These are phyloP conservation scores for Verasper variegatus DNA, from an alignment of 2,113 vertebrate genomes.

Conservation along the genomic window DNA sequence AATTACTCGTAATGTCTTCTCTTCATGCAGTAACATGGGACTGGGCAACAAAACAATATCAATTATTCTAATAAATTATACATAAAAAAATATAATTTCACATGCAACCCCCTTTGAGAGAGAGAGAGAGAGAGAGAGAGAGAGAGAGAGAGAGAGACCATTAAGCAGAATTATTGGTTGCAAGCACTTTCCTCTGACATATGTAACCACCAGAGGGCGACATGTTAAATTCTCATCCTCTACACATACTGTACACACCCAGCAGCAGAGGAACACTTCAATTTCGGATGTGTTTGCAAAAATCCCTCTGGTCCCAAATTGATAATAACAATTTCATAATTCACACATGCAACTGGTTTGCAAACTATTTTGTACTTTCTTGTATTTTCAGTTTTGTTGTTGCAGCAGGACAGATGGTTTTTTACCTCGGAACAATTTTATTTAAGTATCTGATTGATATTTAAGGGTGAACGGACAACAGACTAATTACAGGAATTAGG, in stretches of 20 bases:
- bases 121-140: no score
- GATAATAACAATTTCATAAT: no score
- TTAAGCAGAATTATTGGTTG: no score
- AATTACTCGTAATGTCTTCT: no score
- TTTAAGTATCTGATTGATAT: neutral
- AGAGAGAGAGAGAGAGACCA: no score
- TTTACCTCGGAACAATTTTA: neutral
- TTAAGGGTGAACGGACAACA: neutral
- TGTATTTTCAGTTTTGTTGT: neutral
- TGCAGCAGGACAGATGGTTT: neutral
- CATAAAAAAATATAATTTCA: no score
- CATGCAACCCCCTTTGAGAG: no score
- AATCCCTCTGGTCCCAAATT: neutral
- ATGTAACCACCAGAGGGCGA: conserved; percentile 62
- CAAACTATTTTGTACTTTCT: neutral
- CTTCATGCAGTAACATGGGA: no score
- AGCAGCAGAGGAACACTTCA: neutral
- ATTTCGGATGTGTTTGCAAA: neutral
- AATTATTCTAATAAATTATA: no score
- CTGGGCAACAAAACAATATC: no score
- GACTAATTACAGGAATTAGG: no score
- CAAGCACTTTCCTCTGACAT: neutral
- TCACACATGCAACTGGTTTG: neutral
- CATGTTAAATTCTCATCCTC: neutral
- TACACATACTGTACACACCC: neutral